phyloP scores from a whole-genome alignment of 1,140 invertebrate species.

The Cheumatopsyche charites region DNA sequence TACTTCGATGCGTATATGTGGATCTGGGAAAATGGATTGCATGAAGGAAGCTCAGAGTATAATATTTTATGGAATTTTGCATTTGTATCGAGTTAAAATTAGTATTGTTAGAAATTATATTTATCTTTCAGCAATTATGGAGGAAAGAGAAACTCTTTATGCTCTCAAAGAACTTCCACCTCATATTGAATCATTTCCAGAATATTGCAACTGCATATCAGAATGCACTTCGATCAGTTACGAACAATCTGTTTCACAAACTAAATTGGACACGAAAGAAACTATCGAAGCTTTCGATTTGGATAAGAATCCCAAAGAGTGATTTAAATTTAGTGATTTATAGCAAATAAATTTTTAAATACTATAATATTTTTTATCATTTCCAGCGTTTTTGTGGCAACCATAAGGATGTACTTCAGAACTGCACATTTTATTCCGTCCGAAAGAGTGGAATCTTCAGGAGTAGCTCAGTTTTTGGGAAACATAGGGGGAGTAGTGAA shows the following conservation, averaged over 20 bases:
- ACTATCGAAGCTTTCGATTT: too few species aligned
- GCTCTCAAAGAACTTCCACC: conserved; percentile 51
- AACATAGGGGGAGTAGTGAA: conserved; percentile 70
- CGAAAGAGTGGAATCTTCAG: conserved; percentile 66
- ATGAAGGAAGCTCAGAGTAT: conserved; percentile 56
- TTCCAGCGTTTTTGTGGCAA: background rate
- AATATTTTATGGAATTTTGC: background rate
- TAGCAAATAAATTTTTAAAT: too few species aligned
- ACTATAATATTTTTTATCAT: too few species aligned
- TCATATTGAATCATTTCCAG: conserved; percentile 60
- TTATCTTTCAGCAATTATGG: background rate
- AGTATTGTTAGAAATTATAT: background rate
- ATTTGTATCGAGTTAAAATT: background rate
- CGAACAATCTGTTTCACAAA: conserved; percentile 70
- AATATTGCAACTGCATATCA: conserved; percentile 67
- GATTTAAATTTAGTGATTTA: too few species aligned
- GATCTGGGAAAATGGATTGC: conserved; percentile 58
- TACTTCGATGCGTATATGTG: conserved; percentile 63
- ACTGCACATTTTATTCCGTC: conserved; percentile 69
- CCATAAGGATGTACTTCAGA: conserved; percentile 60
- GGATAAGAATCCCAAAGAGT: too few species aligned
- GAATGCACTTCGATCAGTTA: conserved; percentile 71
- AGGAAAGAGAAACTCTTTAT: background rate
- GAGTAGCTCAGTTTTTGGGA: conserved; percentile 68
- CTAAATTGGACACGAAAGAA: conserved; percentile 56